Evolutionary conservation across 2,113 vertebrate genomes (phyloP), one percentile per base, ranked within the genome.

Genomic region (Calidris pygmaea): DNA sequence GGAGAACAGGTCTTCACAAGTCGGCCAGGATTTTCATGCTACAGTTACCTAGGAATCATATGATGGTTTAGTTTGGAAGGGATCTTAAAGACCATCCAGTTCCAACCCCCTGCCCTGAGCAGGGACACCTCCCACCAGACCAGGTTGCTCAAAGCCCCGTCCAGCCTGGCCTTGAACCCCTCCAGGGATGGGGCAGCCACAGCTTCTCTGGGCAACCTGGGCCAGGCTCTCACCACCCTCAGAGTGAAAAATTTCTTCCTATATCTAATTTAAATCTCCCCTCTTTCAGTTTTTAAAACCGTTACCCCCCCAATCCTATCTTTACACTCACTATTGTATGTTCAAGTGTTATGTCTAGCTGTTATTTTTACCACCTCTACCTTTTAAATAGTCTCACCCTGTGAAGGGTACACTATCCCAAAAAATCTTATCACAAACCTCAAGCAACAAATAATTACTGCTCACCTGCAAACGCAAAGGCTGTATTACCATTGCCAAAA

Each of bases 271-370:
- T 21, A 30, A 65, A 30, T 29, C 37, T 65, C 27, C 27, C 37
- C 8, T 41, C 39, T 43, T 66, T 66, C 20, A 22, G 29, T 32
- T 43, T 43, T 43, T 43, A 15, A 45, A 66, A 66, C 29, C 9
- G 7, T 20, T n/a, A 59, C 3, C 29, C 8, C 39, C 39, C 21
- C 29, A 6, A 6, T 43, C 20, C 29, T 66, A 43, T 43, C 62
- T 12, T 27, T 41, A 65, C 37, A 14, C 5, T 65, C 29, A 29
- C 7, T 12, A 30, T 50, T 1, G 29, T 0, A 70, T 1, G 2
- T 23, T 27, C 15, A 35, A 30, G 4, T 14, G 16, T 47, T 77
- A 48, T 1, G 8, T 10, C 29, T 7, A 70, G 13, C 29, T 79
- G 26, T 34, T 63, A 58, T 30, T 67, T 89, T 78, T 72, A 62